Percentiles rank a stretch among this genome's conserved stretches.
Evolutionary conservation across 2,797 vertebrate species (phyloP).

Genomic region (Sebastes hubbsi): DNA sequence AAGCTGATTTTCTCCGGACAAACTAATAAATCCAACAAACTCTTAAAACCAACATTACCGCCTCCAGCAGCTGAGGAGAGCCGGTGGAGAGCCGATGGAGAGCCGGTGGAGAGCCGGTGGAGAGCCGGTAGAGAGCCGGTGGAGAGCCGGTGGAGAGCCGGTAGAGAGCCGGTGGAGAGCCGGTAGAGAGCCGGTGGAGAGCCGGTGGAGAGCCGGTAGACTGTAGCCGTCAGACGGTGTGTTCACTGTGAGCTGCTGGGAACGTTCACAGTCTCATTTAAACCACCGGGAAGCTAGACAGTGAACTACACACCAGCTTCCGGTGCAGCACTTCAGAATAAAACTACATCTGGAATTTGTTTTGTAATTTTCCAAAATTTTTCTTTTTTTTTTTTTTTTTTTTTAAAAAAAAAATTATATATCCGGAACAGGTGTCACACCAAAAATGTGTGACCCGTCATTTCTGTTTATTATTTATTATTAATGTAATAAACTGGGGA

Average conservation of each 20-base stretch:
- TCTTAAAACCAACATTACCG: fast-evolving
- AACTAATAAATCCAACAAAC: constrained; percentile 7
- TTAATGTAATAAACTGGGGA: too few relatives aligned
- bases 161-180: too few relatives aligned
- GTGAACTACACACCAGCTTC: neutral
- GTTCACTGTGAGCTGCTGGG: fast-evolving
- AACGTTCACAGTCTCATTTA: neutral
- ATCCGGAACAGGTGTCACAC: neutral
- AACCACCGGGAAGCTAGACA: neutral
- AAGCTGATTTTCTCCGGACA: neutral
- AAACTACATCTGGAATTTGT: neutral
- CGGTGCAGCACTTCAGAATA: neutral
- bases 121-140: too few relatives aligned
- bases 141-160: neutral
- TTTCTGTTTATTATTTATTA: too few relatives aligned
- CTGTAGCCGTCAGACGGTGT: too few relatives aligned
- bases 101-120: neutral
- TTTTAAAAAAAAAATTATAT: too few relatives aligned
- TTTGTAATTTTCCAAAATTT: too few relatives aligned
- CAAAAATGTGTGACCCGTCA: neutral
- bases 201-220: too few relatives aligned
- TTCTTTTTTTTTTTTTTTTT: too few relatives aligned
- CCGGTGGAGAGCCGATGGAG: too few relatives aligned
- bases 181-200: neutral
- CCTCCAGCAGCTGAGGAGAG: neutral